These are phyloP conservation scores for Pygmarrhopalites habei DNA, from an alignment of 1,140 invertebrate genomes.

Conservation along the genomic window DNA sequence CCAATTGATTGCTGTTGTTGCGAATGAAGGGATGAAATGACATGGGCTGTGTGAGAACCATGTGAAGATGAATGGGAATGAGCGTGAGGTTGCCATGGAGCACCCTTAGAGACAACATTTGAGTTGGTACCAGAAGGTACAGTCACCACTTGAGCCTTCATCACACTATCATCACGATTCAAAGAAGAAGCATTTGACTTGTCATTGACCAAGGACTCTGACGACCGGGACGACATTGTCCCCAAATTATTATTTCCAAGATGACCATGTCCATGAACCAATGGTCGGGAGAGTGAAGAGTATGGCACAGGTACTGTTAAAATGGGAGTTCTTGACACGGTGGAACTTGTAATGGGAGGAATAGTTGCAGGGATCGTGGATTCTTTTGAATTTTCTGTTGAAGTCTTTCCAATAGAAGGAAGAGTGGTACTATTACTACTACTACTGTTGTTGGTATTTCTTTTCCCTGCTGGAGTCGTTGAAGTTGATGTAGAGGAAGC, in stretches of 20 bases:
- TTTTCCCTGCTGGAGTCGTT: background rate
- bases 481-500: background rate
- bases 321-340: slow-evolving; percentile 20
- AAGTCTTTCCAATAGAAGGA: background rate
- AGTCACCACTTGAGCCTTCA: slow-evolving; percentile 1
- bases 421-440: slow-evolving; percentile 9
- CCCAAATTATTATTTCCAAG: slow-evolving; percentile 14
- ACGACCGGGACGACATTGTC: slow-evolving; percentile 16
- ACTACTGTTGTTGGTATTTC: background rate
- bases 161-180: slow-evolving; percentile 11
- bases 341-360: background rate
- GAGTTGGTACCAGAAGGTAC: background rate
- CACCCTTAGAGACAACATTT: slow-evolving; percentile 8
- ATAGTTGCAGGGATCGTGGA: background rate
- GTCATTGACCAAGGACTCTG: background rate
- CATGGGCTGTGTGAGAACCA: slow-evolving; percentile 23
- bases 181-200: slow-evolving; percentile 8
- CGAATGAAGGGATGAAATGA: slow-evolving; percentile 34
- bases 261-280: slow-evolving; percentile 11
- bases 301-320: slow-evolving; percentile 37
- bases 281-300: slow-evolving; percentile 24
- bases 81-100: slow-evolving; percentile 38
- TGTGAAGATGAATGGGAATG: slow-evolving; percentile 23
- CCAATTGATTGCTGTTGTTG: slow-evolving; percentile 2
- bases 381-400: background rate